Evolutionary conservation across 2,113 vertebrate genomes (phyloP).

Genomic region (Glaucidium brasilianum): DNA sequence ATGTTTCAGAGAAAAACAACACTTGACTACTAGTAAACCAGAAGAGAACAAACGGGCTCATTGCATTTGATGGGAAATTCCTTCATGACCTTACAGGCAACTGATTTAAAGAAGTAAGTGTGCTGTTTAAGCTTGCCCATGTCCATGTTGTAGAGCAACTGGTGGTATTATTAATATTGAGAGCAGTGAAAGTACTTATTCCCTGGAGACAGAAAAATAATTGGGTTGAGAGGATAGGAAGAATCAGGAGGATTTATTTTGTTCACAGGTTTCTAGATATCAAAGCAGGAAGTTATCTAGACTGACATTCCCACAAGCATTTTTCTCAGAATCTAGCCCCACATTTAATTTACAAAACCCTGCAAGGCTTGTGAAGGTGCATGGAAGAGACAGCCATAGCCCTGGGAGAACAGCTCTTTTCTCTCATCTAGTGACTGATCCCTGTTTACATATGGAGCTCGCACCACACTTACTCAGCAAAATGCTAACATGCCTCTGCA

Average conservation of each 20-base stretch:
- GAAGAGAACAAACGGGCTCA: neutral
- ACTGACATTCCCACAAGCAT: neutral
- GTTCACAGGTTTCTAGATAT: neutral
- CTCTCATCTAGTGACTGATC: constrained; percentile 17
- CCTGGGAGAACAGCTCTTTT: neutral
- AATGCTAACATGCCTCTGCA: constrained; percentile 44
- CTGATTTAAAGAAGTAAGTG: neutral
- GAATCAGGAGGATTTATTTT: neutral
- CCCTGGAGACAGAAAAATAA: neutral
- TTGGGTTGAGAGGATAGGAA: neutral
- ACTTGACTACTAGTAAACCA: neutral
- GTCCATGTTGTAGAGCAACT: neutral
- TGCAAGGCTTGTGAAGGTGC: neutral
- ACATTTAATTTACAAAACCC: neutral
- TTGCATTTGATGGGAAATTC: neutral
- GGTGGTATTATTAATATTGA: neutral
- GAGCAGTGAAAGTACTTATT: neutral
- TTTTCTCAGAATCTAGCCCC: neutral
- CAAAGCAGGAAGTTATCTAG: neutral
- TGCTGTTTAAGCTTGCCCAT: neutral
- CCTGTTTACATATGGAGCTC: constrained; percentile 43
- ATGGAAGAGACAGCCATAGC: neutral
- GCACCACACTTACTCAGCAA: constrained; percentile 57
- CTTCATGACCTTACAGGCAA: neutral
- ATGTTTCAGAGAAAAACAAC: neutral